A percentile compares a stretch with the other conserved stretches of the same genome.
Conservation (phyloP, 2,113 vertebrate genomes). For the Pipra filicauda region DNA sequence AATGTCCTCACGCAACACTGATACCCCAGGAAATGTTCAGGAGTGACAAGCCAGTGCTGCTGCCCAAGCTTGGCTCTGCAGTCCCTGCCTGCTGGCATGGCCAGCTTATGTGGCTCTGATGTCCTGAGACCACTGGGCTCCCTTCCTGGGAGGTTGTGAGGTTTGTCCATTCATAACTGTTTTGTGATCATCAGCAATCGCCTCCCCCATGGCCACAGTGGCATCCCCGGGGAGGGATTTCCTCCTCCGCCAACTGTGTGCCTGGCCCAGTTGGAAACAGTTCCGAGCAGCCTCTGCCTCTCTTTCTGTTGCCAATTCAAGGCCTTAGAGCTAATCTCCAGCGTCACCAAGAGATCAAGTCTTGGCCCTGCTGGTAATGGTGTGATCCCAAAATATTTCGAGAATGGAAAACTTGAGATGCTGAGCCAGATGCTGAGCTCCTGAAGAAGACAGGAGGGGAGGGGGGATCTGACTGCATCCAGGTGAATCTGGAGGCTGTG, state of each 20-base stretch:
- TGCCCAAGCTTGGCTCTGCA: background rate
- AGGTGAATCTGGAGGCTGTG: background rate
- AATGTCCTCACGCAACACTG: background rate
- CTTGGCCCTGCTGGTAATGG: constrained; percentile 1
- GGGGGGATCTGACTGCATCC: background rate
- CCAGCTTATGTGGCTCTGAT: background rate
- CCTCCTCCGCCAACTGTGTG: background rate
- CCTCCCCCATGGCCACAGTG: background rate
- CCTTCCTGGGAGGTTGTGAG: background rate
- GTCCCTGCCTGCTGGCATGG: background rate
- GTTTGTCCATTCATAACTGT: background rate
- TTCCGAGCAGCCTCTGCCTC: background rate
- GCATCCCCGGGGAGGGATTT: background rate
- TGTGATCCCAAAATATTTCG: constrained; percentile 1
- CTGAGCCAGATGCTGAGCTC: background rate
- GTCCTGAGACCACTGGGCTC: background rate
- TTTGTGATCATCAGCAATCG: accelerated
- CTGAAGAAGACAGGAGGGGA: background rate
- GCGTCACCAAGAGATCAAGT: background rate
- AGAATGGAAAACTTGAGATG: background rate
- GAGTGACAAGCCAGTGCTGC: background rate
- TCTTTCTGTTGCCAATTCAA: background rate
- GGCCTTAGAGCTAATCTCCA: constrained; percentile 3
- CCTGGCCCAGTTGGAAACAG: constrained; percentile 26
- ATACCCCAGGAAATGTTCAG: accelerated